phyloP scores from a whole-genome alignment of 1,140 invertebrate genomes.

The Dreissena polymorpha region DNA sequence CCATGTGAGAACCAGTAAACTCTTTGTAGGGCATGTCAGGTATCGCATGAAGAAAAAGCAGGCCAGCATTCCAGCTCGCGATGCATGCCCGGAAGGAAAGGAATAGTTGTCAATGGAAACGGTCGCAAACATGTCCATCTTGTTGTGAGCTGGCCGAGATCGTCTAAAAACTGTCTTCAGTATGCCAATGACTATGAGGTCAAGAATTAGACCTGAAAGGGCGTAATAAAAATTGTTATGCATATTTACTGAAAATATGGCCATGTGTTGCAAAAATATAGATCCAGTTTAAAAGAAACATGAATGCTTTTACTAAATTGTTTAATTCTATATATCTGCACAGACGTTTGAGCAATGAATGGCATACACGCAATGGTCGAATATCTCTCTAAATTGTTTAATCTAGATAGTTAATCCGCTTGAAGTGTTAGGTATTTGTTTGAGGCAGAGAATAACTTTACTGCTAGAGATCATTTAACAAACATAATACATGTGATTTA shows the following conservation, averaged over 20 bases:
- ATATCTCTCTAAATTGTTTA: no score
- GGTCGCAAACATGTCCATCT: conserved; percentile 83
- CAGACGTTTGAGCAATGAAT: no score
- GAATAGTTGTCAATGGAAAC: conserved; percentile 92
- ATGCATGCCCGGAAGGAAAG: conserved; percentile 97
- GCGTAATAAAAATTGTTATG: conserved; percentile 69
- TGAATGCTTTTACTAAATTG: no score
- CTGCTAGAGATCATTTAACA: no score
- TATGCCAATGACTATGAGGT: conserved; percentile 90
- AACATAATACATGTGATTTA: no score
- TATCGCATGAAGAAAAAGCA: conserved; percentile 79
- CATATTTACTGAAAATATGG: conserved; percentile 3
- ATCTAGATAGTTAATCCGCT: no score
- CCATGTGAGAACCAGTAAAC: conserved; percentile 86
- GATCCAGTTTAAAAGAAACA: no score
- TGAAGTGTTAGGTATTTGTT: no score
- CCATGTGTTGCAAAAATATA: no score
- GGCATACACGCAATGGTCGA: no score
- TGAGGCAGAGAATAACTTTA: no score
- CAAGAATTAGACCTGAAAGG: conserved; percentile 89
- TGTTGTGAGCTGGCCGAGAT: conserved; percentile 86
- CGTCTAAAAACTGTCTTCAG: conserved; percentile 90
- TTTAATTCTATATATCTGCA: no score
- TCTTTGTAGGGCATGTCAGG: conserved; percentile 48
- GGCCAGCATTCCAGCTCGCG: conserved; percentile 89